phyloP scores from a whole-genome alignment of 2,888 invertebrate genomes.

The Oligia strigilis region DNA sequence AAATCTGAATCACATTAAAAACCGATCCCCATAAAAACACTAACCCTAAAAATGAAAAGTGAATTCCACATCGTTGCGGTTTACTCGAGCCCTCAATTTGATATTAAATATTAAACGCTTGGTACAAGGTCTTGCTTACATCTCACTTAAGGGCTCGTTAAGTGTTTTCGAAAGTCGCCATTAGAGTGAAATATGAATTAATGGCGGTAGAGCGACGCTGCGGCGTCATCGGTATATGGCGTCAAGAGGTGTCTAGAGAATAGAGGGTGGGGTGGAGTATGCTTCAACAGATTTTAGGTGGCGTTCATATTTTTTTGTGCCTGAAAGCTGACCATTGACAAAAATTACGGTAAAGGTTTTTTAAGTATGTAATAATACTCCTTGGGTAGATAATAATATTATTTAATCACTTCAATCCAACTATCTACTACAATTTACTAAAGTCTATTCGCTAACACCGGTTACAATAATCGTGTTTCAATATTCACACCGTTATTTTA shows the following conservation, averaged over 20 bases:
- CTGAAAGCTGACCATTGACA: background rate
- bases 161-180: conserved; percentile 87
- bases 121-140: conserved; percentile 76
- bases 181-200: conserved; percentile 89
- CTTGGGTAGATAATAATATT: too few species aligned
- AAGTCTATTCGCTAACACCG: too few species aligned
- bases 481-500: too few species aligned
- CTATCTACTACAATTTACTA: too few species aligned
- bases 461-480: too few species aligned
- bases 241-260: conserved; percentile 70
- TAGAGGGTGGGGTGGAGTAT: conserved; percentile 48
- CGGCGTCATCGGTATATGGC: conserved; percentile 82
- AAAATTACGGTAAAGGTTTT: background rate
- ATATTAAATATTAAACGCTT: conserved; percentile 74
- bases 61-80: conserved; percentile 23
- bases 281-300: conserved; percentile 5
- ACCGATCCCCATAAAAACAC: background rate
- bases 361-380: too few species aligned
- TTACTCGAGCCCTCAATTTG: conserved; percentile 56
- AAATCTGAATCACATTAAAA: background rate
- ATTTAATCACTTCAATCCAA: too few species aligned
- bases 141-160: conserved; percentile 84
- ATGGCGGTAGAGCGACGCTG: conserved; percentile 79
- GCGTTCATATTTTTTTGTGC: conserved; percentile 2
- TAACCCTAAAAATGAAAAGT: conserved; percentile 9